phyloP scores from a whole-genome alignment of 35 echinoderm and acorn worm genomes.

The Apostichopus japonicus region DNA sequence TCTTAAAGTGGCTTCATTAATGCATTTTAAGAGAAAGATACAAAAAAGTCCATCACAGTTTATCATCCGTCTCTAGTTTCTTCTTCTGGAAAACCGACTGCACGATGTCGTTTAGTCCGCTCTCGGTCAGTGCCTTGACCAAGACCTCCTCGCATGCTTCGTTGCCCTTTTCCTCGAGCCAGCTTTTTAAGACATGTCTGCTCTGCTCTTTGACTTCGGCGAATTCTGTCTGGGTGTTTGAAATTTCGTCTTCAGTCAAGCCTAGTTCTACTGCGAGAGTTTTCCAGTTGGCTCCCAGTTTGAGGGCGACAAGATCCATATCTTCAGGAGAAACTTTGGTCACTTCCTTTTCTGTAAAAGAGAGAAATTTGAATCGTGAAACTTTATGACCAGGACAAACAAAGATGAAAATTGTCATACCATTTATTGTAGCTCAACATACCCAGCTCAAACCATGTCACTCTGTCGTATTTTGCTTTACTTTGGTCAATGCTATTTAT shows the following conservation, averaged over 20 bases:
- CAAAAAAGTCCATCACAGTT: not conserved
- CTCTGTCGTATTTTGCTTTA: too few species aligned
- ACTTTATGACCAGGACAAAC: too few species aligned
- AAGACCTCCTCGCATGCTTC: conserved; percentile 70
- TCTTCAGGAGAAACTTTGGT: conserved; percentile 58
- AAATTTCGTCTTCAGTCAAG: conserved; percentile 88
- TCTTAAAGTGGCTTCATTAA: too few species aligned
- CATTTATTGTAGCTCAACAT: too few species aligned
- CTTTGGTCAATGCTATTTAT: too few species aligned
- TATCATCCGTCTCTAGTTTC: not conserved
- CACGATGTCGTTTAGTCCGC: conserved; percentile 95
- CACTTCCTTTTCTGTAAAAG: conserved; percentile 26
- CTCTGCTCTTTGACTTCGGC: conserved; percentile 84
- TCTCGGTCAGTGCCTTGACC: conserved; percentile 74
- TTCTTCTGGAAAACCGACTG: conserved; percentile 87
- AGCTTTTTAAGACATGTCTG: conserved; percentile 60
- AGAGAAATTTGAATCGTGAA: not conserved
- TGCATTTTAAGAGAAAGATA: too few species aligned
- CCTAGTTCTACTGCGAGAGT: conserved; percentile 82
- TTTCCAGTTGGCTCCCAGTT: conserved; percentile 94
- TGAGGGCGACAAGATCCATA: conserved; percentile 63
- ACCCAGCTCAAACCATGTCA: too few species aligned
- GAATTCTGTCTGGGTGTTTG: conserved; percentile 74
- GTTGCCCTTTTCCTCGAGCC: conserved; percentile 71
- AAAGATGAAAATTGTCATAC: too few species aligned